Evolutionary conservation across 1,140 invertebrate genomes (phyloP).

Genomic region (Aphaenogaster floridana): DNA sequence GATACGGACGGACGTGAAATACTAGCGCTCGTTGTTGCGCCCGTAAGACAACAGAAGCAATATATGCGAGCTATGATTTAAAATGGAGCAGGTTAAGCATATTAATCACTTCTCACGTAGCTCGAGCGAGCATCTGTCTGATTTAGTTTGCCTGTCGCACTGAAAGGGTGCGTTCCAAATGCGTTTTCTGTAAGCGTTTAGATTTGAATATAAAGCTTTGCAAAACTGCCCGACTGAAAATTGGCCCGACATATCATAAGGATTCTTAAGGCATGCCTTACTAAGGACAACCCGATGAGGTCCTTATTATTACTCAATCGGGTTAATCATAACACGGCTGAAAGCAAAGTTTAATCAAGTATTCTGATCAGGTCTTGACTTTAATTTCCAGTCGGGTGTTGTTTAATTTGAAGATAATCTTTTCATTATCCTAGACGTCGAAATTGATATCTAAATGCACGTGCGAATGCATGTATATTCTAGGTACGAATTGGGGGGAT

Average conservation of each 20-base stretch:
- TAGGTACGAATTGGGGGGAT: neutral
- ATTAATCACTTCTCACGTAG: neutral
- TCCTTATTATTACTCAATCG: no score
- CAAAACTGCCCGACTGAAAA: neutral
- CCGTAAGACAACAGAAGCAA: constrained; percentile 4
- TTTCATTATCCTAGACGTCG: neutral
- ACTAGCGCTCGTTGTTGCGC: neutral
- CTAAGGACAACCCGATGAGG: no score
- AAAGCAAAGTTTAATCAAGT: no score
- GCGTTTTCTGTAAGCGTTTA: neutral
- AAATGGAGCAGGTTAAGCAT: neutral
- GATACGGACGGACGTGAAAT: constrained; percentile 44
- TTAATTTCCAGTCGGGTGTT: no score
- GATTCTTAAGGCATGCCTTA: no score
- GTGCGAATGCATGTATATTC: neutral
- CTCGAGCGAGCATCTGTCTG: neutral
- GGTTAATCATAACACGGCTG: no score
- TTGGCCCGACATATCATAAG: no score
- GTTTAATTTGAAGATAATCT: neutral
- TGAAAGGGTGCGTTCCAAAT: neutral
- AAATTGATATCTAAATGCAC: neutral
- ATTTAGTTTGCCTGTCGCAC: neutral
- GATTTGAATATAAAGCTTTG: neutral
- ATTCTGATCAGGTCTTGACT: no score
- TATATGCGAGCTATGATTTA: neutral